Percentiles rank a stretch among this genome's conserved stretches.
These are phyloP conservation scores for Schizotus pectinicornis DNA, from an alignment of 2,888 invertebrate genomes.

Conservation along the genomic window DNA sequence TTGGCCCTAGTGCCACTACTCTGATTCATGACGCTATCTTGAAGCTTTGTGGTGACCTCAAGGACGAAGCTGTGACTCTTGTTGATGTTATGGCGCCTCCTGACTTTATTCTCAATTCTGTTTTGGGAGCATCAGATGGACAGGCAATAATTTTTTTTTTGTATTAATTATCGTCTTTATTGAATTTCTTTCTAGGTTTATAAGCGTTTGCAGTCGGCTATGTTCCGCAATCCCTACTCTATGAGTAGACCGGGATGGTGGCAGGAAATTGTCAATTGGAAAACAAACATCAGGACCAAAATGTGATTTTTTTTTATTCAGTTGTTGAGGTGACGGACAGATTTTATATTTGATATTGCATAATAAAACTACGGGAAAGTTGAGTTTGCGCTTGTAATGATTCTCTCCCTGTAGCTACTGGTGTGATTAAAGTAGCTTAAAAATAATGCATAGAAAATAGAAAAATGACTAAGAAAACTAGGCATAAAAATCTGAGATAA, in stretches of 20 bases:
- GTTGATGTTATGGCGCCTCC: constrained; percentile 86
- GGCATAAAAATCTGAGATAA: no score
- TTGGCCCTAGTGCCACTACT: constrained; percentile 62
- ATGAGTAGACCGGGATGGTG: constrained; percentile 78
- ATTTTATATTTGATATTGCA: neutral
- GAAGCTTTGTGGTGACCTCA: constrained; percentile 65
- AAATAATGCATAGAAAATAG: no score
- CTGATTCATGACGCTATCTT: constrained; percentile 73
- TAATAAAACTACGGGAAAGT: neutral
- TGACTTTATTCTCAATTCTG: constrained; percentile 85
- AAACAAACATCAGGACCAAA: constrained; percentile 12
- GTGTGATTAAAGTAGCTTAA: no score
- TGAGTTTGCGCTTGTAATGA: neutral
- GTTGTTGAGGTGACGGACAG: neutral
- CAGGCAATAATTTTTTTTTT: constrained; percentile 70
- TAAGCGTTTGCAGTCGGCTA: constrained; percentile 71
- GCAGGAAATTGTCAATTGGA: constrained; percentile 65
- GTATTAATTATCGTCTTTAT: neutral
- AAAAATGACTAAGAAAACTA: no score
- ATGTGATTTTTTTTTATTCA: constrained; percentile 11
- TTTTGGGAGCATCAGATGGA: constrained; percentile 86
- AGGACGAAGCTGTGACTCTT: constrained; percentile 77
- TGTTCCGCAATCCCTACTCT: constrained; percentile 69
- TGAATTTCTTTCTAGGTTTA: constrained; percentile 66
- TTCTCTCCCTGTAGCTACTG: no score